Evolutionary conservation across 2,888 invertebrate genomes (phyloP), one percentile per base, ranked within the genome.

Genomic region (Smittia aterrima): DNA sequence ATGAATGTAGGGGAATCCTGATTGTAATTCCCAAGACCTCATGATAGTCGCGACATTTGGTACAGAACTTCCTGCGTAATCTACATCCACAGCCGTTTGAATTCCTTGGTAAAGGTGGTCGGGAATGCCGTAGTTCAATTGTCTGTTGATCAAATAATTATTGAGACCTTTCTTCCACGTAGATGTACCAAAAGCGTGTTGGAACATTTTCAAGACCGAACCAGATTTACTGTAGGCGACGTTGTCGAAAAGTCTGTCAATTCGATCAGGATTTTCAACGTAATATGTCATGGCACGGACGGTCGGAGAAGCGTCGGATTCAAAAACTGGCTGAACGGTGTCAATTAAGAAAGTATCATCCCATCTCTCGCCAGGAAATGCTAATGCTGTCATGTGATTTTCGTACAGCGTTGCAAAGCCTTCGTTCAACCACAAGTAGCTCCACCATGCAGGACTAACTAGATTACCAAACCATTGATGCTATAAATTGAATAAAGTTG

Each of bases 151-250:
- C 53, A 91, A 81, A 78, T 90, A 91, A 77, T 87, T 87, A 0
- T 88, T 89, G 24, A 91, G 83, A 1, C 90, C 90, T 22, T 84
- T 84, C 77, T 87, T 87, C 80, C 90, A 91, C 0, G 89, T 87
- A 22, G 86, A 83, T 24, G 89, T 88, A 0, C 92, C 91, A 0
- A 93, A 84, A 78, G 92, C 91, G 79, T 91, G 88, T 78, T 91
- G 88, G 88, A 95, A 90, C 94, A 94, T 95, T 16, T 93, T 84
- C 66, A 88, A 83, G 1, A 88, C 85, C 74, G 86, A 85, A 0
- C 85, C 85, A 76, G 85, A 85, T 88, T 96, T 96, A 41, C 89
- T 89, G 80, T 96, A 96, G 0, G 95, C 93, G 77, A 96, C 93
- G 66, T 89, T 86, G 79, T 94, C 93, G 77, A 94, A 94, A 13